Base-by-base conservation (phyloP, 2,888 invertebrate genomes). In the Pandemis corylana region DNA sequence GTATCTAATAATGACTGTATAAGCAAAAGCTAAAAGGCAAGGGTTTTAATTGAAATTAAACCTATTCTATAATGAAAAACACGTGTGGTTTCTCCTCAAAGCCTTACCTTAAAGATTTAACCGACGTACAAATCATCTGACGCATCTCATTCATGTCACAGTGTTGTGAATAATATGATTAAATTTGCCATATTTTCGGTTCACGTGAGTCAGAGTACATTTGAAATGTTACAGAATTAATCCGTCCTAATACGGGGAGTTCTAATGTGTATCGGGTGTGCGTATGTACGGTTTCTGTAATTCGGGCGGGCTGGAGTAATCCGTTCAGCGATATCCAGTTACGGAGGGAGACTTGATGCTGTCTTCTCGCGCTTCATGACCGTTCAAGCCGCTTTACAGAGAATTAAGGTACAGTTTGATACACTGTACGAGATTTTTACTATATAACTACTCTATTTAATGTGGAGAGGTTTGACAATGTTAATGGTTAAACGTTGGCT, bases 211-310 rank as follows among this genome's bases (percentile, higher is more conserved):
- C 83, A 80, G 82, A 87, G 87, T 88, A 89, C 85, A 87, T 90
- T 90, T 85, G 81, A 83, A 87, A 87, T 85, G 81, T 87, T 88
- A 84, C 84, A 83, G 87, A 87, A 92, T 92, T 93, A 94, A 93
- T 93, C 90, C 90, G 82, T 81, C 84, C 83, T 92, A 89, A 91
- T 90, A 88, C 87, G 83, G 83, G 86, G 88, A 89, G 89, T 88
- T 89, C 84, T 88, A 86, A 89, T 90, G 88, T 87, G 87, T 92
- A 92, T 90, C 89, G 86, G 86, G 84, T 87, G 87, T 85, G 84
- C 87, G 85, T 83, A 82, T 84, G 84, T 94, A 94, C 90, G 94
- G 94, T 93, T 94, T 94, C 94, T 89, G 91, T 94, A 92, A 93
- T 94, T 93, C 92, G 90, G 91, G 87, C 89, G 85, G 89, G 86